These are phyloP conservation scores for Chrysocyon brachyurus DNA, from an alignment of 2,797 vertebrate species.

Conservation along the genomic window DNA sequence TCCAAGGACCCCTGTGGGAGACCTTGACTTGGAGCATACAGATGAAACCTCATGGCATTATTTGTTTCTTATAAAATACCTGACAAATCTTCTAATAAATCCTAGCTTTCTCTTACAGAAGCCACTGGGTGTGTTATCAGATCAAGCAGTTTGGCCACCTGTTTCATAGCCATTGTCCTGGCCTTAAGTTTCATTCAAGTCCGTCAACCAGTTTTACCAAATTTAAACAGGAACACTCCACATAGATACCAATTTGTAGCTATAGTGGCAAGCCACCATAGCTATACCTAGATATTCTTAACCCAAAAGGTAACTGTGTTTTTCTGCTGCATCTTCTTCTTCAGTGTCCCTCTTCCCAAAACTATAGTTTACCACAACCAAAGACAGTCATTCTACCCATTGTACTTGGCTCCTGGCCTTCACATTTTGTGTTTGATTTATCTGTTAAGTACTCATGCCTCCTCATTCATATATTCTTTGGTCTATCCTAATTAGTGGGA, in stretches of 20 bases:
- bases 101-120: background rate
- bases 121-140: too few relatives aligned
- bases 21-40: background rate
- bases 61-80: background rate
- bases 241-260: background rate
- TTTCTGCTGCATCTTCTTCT: background rate
- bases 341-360: background rate
- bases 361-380: background rate
- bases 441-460: too few relatives aligned
- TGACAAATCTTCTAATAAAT: background rate
- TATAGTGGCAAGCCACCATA: background rate
- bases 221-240: background rate
- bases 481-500: background rate
- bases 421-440: background rate
- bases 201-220: background rate
- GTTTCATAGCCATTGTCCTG: background rate
- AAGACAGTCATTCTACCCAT: background rate
- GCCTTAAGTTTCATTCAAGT: background rate
- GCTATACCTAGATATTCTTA: background rate
- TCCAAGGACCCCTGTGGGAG: background rate
- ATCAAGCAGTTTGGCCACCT: background rate
- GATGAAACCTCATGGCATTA: background rate
- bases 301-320: background rate
- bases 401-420: background rate
- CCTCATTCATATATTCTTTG: background rate